Percentiles rank a stretch among this genome's conserved stretches.
Evolutionary conservation across 1,140 invertebrate species (phyloP).

Genomic region (Anagrus nilaparvatae): DNA sequence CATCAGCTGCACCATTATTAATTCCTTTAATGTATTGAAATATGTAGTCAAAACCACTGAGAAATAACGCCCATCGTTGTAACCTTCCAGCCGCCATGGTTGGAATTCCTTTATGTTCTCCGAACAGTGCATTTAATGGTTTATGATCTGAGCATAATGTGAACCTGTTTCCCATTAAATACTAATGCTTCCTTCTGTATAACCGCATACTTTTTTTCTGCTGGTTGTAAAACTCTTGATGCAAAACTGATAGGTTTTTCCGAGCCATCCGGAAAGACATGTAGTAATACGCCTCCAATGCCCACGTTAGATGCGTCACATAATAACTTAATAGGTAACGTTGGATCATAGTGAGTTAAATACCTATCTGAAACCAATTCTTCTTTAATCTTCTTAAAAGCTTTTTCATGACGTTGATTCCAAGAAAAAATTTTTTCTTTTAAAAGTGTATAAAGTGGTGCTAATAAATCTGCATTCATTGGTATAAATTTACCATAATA

Average conservation of each 20-base stretch:
- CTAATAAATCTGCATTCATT: slow-evolving; percentile 18
- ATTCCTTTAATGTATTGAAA: slow-evolving; percentile 25
- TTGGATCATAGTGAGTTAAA: slow-evolving; percentile 14
- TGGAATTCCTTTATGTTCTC: slow-evolving; percentile 23
- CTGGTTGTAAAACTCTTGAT: no score
- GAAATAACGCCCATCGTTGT: slow-evolving; percentile 29
- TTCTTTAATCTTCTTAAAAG: slow-evolving; percentile 9
- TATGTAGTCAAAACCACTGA: slow-evolving; percentile 29
- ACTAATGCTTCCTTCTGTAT: no score
- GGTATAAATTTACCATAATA: slow-evolving; percentile 34
- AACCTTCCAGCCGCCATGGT: slow-evolving; percentile 24
- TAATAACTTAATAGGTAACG: slow-evolving; percentile 20
- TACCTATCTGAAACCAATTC: slow-evolving; percentile 6
- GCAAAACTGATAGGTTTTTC: no score
- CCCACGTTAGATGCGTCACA: slow-evolving; percentile 27
- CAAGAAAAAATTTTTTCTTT: slow-evolving; percentile 12
- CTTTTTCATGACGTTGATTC: slow-evolving; percentile 1
- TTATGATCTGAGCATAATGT: slow-evolving; percentile 40
- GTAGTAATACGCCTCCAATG: slow-evolving; percentile 30
- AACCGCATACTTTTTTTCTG: no score
- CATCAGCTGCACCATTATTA: slow-evolving; percentile 25
- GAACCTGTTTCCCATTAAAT: slow-evolving; percentile 42
- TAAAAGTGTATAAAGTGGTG: slow-evolving; percentile 19
- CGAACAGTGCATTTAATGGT: slow-evolving; percentile 39
- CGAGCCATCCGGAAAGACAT: slow-evolving; percentile 15